Conservation (phyloP, 2,888 invertebrate species). For the Agriopis aurantiaria region DNA sequence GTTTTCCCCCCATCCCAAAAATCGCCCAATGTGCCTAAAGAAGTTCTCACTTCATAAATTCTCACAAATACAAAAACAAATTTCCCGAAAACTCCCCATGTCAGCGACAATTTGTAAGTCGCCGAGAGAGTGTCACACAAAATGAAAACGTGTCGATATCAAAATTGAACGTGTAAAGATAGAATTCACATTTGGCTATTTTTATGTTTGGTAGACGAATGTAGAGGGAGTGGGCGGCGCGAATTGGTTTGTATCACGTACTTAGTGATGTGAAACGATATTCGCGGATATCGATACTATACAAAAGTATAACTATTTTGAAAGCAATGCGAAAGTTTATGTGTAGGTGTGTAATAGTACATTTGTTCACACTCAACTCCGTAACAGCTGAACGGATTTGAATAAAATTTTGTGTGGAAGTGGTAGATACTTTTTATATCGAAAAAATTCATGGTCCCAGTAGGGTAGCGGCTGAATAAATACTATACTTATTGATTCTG, state of each 20-base stretch:
- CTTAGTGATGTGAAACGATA: slow-evolving; percentile 49
- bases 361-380: neutral
- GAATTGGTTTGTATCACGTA: slow-evolving; percentile 57
- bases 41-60: neutral
- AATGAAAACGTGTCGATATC: slow-evolving; percentile 36
- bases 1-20: no score
- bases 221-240: slow-evolving; percentile 49
- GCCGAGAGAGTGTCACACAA: slow-evolving; percentile 18
- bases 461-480: no score
- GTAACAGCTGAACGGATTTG: no score
- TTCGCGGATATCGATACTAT: slow-evolving; percentile 40
- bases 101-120: slow-evolving; percentile 24
- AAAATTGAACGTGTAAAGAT: slow-evolving; percentile 34
- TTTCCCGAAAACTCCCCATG: slow-evolving; percentile 3
- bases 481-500: no score
- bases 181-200: slow-evolving; percentile 33
- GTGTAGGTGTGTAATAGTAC: no score
- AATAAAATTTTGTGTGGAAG: no score
- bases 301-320: neutral
- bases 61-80: neutral
- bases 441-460: no score
- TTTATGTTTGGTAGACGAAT: slow-evolving; percentile 30
- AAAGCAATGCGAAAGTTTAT: neutral
- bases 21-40: no score
- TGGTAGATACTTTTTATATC: no score